Evolutionary conservation across 2,888 invertebrate genomes (phyloP), one percentile per base, ranked within the genome.

Genomic region (Phyllotreta striolata): DNA sequence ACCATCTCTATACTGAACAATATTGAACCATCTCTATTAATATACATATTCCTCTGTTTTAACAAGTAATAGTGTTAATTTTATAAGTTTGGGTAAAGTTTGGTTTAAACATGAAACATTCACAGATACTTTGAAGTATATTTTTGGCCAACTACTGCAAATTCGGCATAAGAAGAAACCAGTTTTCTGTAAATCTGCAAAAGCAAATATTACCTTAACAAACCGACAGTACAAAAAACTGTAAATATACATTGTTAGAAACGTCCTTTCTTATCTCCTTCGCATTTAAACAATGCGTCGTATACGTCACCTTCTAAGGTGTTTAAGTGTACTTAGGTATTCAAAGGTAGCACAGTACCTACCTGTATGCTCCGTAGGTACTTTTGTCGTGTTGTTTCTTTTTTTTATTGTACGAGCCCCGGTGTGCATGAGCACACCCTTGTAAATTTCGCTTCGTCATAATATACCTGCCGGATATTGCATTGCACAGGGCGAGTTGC

Each of bases 391-490:
- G 24, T 24, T 24, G 13, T 35, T 44, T 54, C 57, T 54, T 63
- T 46, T 52, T 56, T 39, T 44, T 54, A 54, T 63, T 63, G 41
- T 55, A 38, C 47, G 12, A 3, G 40, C 52, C 12, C 6, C 14
- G 12, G 35, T 56, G 43, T 60, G 52, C 35, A 60, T 52, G 57
- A 60, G 57, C 57, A 57, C 66, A 62, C 44, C 58, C 64, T 63
- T 44, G 58, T 67, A 58, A 62, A 61, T 61, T 57, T 49, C 57
- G 64, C 63, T 38, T 52, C 38, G 67, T 67, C 64, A 65, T 54
- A 64, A 52, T 62, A 58, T 67, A 67, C 67, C 67, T 67, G 64
- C 47, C 46, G 49, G 41, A 43, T 13, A 5, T 46, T 13, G 43
- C 46, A 59, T 39, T 12, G 34, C 38, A 24, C 24, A 24, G 24